Evolutionary conservation across 2,888 invertebrate genomes (phyloP).

Genomic region (Dryobotodes eremita): DNA sequence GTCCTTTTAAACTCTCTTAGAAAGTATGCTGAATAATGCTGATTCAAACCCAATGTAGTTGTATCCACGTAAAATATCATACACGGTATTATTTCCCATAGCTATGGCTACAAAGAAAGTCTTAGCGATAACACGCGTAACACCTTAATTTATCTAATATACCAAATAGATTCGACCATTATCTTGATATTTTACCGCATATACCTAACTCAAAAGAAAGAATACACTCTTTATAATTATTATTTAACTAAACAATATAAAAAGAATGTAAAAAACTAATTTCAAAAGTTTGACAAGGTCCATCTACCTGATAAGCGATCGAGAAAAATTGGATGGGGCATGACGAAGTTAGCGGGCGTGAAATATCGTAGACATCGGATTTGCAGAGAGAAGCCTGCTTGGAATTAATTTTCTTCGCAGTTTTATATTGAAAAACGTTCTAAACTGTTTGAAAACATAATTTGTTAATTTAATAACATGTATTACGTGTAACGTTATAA

Average conservation of each 20-base stretch:
- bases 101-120: not conserved
- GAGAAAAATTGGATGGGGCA: constrained; percentile 83
- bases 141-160: not conserved
- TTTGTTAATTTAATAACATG: constrained; percentile 27
- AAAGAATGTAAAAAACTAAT: constrained; percentile 80
- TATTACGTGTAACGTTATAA: constrained; percentile 19
- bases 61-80: constrained; percentile 5
- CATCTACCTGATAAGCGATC: constrained; percentile 85
- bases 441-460: constrained; percentile 44
- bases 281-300: constrained; percentile 85
- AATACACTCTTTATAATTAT: not conserved
- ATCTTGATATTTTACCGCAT: not conserved
- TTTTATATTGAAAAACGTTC: constrained; percentile 69
- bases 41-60: not conserved
- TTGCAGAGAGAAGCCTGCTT: constrained; percentile 71
- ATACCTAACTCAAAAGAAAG: not conserved
- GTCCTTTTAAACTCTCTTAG: not conserved
- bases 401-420: constrained; percentile 72
- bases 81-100: not conserved
- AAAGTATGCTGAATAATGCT: not conserved
- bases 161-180: not conserved
- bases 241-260: constrained; percentile 56
- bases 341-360: constrained; percentile 81
- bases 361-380: constrained; percentile 81
- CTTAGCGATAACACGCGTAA: not conserved